These are phyloP conservation scores for Acanthisitta chloris DNA, from an alignment of 2,113 vertebrate genomes.

Conservation along the genomic window DNA sequence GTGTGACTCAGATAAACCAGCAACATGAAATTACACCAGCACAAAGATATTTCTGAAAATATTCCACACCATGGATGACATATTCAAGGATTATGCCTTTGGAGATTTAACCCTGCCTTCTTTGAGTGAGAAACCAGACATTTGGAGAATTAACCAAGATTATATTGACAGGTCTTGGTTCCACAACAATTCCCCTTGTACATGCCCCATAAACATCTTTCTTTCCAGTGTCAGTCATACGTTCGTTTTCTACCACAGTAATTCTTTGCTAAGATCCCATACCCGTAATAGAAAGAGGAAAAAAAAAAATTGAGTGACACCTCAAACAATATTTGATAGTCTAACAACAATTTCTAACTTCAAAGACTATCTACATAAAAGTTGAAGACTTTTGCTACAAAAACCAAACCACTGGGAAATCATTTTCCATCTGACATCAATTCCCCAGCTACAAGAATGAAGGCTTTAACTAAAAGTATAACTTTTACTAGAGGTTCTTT, in stretches of 20 bases:
- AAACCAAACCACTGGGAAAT: constrained; percentile 80
- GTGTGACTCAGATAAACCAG: constrained; percentile 25
- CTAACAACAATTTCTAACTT: constrained; percentile 84
- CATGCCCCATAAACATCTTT: constrained; percentile 71
- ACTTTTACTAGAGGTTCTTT: constrained; percentile 71
- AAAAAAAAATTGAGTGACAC: constrained; percentile 79
- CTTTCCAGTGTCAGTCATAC: constrained; percentile 71
- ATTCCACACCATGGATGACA: constrained; percentile 22
- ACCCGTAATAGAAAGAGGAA: constrained; percentile 67
- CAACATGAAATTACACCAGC: constrained; percentile 21
- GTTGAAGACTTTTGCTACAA: constrained; percentile 84
- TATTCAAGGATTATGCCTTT: constrained; percentile 30
- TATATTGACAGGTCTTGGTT: constrained; percentile 70
- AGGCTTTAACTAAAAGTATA: constrained; percentile 71
- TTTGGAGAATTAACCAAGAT: constrained; percentile 39
- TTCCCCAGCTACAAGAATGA: constrained; percentile 73
- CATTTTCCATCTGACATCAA: constrained; percentile 80
- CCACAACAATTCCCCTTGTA: constrained; percentile 67
- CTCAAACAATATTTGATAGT: constrained; percentile 83
- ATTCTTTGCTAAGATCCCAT: constrained; percentile 68
- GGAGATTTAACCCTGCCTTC: constrained; percentile 55
- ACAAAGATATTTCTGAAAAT: constrained; percentile 50
- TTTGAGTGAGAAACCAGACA: constrained; percentile 45
- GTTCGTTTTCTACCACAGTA: constrained; percentile 63
- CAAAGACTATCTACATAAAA: constrained; percentile 84